Conservation (phyloP, 2,113 vertebrate genomes). For the Sander vitreus region DNA sequence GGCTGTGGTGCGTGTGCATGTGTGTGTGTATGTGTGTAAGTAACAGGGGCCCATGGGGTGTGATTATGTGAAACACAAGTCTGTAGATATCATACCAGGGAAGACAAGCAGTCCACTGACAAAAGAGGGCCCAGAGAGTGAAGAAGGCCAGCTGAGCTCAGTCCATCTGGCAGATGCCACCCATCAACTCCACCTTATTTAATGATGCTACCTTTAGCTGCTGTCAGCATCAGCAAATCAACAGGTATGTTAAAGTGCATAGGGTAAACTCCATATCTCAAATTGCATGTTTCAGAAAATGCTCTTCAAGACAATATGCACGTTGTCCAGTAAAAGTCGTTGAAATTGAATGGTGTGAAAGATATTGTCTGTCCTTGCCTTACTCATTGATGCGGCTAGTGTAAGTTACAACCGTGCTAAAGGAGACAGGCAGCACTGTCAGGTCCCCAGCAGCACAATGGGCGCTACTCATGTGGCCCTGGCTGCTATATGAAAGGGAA, state of each 20-base stretch:
- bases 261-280: conserved; percentile 6
- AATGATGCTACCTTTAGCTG: conserved; percentile 39
- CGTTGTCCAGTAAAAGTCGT: conserved; percentile 42
- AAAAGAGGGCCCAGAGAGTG: conserved; percentile 34
- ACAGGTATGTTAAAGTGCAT: neutral
- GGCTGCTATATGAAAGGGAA: conserved; percentile 78
- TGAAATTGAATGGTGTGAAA: conserved; percentile 65
- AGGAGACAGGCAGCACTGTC: conserved; percentile 65
- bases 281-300: conserved; percentile 39
- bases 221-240: conserved; percentile 42
- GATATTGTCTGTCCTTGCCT: conserved; percentile 64
- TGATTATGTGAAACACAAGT: conserved; percentile 70
- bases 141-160: conserved; percentile 29
- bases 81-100: conserved; percentile 58
- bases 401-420: conserved; percentile 71
- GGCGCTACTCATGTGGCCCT: conserved; percentile 76
- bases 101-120: conserved; percentile 60
- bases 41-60: conserved; percentile 39
- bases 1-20: conserved; percentile 28
- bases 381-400: conserved; percentile 69
- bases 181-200: conserved; percentile 32
- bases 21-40: neutral
- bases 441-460: conserved; percentile 76
- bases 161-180: conserved; percentile 30
- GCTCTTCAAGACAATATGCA: conserved; percentile 16